Conservation (phyloP, 2,797 vertebrate genomes). For the Stomatorhinus walkeri region DNA sequence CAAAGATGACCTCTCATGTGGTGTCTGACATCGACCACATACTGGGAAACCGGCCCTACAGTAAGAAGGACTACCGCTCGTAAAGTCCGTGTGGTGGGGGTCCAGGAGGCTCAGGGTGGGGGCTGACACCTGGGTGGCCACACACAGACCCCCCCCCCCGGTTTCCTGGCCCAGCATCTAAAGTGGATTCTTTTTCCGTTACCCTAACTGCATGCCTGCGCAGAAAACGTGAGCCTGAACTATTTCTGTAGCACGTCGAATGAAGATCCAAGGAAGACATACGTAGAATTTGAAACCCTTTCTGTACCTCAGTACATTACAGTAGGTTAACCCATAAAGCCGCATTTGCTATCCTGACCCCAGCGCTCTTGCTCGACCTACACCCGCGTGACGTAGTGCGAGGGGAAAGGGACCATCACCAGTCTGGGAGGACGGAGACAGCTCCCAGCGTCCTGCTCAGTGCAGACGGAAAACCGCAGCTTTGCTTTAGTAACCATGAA, state of each 20-base stretch:
- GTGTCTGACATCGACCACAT: conserved; percentile 94
- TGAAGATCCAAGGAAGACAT: conserved; percentile 43
- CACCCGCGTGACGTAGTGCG: neutral
- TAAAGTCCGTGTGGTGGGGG: conserved; percentile 48
- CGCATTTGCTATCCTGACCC: conserved; percentile 3
- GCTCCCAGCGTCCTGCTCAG: conserved; percentile 39
- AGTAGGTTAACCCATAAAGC: conserved; percentile 17
- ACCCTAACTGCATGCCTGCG: conserved; percentile 48
- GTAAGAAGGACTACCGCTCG: conserved; percentile 95
- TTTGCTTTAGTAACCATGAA: conserved; percentile 27
- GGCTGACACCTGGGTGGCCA: conserved; percentile 31
- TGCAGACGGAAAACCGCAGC: conserved; percentile 34
- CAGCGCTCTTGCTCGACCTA: neutral
- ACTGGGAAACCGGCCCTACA: conserved; percentile 88
- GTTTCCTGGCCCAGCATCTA: conserved; percentile 30
- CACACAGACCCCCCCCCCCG: conserved; percentile 45
- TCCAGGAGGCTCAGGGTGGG: conserved; percentile 19
- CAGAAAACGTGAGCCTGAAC: conserved; percentile 49
- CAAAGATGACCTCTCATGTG: conserved; percentile 94
- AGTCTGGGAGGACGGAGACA: neutral
- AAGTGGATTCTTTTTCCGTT: conserved; percentile 44
- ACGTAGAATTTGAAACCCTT: conserved; percentile 35
- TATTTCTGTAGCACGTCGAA: conserved; percentile 21
- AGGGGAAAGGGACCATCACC: neutral
- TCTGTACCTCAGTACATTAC: conserved; percentile 19